Base-by-base conservation (phyloP, 2,113 vertebrate species). In the Guaruba guarouba region DNA sequence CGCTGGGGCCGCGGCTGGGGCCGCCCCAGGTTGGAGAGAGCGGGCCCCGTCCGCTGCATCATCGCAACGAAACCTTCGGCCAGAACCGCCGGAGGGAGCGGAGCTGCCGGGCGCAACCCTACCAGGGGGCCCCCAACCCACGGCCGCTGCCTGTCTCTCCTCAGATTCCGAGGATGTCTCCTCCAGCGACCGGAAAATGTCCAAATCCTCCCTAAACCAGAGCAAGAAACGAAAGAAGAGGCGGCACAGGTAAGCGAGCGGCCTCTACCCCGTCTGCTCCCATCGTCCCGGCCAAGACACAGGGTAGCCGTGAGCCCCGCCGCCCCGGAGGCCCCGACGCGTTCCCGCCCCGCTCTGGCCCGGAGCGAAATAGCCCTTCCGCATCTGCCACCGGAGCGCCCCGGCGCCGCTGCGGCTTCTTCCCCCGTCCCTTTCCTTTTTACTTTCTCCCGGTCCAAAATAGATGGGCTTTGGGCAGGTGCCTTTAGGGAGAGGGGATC, bases 221-320 rank as follows among this genome's bases (percentile, higher is more conserved):
- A 99, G 98, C 97, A 99, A 99, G 98, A 99, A 99, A 97, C 98
- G 99, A 76, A 99, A 99, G 98, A 99, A 99, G 98, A 98, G 99
- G 95, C 97, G 99, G 37, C 99, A 99, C 98, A 98, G 99, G 99
- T 99, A 97, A 97, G 97, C 28, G 9, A 66, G 67, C 22, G 14
- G 55, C 48, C 27, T 44, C 24, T 43, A n/a, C 29, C 49, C 37
- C 20, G 2, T 77, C 61, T 6, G 41, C 8, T 66, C 49, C 44
- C 9, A 11, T 63, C 10, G 15, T 4, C 17, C 16, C 31, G 22
- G 39, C 33, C 51, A 9, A 70, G 57, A 39, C 74, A 29, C 20
- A 16, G 39, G 77, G 22, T n/a, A 39, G 31, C 24, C 22, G 61
- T 13, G n/a, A 69, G 37, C 31, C 13, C 46, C 13, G 49, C 23